These are phyloP conservation scores for Sclerurus mexicanus DNA, from an alignment of 2,113 vertebrate genomes.

Conservation along the genomic window DNA sequence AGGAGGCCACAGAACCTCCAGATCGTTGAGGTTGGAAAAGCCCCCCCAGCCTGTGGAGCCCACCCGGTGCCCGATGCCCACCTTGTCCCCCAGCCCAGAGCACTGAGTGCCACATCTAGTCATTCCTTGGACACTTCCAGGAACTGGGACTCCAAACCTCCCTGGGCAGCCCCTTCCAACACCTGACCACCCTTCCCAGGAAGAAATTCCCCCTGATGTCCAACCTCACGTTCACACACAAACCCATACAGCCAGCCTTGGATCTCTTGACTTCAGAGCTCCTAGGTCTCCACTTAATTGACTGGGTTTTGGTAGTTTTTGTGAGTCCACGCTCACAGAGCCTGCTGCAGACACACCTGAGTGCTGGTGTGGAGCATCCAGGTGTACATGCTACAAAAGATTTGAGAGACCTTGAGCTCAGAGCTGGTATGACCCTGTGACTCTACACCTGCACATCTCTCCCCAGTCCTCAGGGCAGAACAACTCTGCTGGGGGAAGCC, in stretches of 20 bases:
- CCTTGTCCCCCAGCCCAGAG: background rate
- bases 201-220: background rate
- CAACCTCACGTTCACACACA: background rate
- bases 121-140: background rate
- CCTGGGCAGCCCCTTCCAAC: background rate
- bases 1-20: background rate
- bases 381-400: background rate
- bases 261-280: background rate
- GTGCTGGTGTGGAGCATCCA: background rate
- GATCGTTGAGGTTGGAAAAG: background rate
- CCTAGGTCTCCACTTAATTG: background rate
- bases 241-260: background rate
- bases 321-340: background rate
- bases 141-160: background rate
- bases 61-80: background rate
- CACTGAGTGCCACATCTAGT: background rate
- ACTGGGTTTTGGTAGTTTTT: background rate
- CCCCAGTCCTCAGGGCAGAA: background rate
- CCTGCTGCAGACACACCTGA: background rate
- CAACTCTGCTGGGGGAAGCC: background rate
- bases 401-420: background rate
- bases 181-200: too few species aligned
- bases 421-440: background rate
- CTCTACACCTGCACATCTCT: background rate
- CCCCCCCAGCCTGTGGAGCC: too few species aligned